These are phyloP conservation scores for Elymnias hypermnestra DNA, from an alignment of 1,140 invertebrate genomes.

Conservation along the genomic window DNA sequence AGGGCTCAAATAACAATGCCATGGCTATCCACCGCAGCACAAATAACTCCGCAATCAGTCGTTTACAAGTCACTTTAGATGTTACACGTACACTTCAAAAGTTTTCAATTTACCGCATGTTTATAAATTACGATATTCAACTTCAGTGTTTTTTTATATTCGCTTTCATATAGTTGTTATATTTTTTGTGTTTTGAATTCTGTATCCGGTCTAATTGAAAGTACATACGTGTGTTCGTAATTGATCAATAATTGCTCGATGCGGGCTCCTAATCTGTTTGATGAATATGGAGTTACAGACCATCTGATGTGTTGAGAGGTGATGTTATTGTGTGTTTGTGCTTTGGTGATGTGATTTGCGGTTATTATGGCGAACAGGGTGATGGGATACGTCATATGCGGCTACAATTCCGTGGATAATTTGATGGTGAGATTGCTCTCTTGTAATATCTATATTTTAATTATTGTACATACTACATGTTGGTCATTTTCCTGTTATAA, in stretches of 20 bases:
- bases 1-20: conserved; percentile 5
- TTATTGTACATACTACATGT: background rate
- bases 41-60: conserved; percentile 34
- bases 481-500: too few species aligned
- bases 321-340: too few species aligned
- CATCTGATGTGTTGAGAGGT: conserved; percentile 12
- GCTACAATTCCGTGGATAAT: conserved; percentile 69
- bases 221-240: too few species aligned
- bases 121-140: too few species aligned
- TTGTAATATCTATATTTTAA: background rate
- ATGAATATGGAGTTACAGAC: background rate
- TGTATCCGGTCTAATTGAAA: too few species aligned
- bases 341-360: conserved; percentile 23
- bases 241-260: too few species aligned
- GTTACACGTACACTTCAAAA: conserved; percentile 25
- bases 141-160: too few species aligned
- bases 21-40: background rate
- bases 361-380: conserved; percentile 56
- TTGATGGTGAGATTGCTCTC: conserved; percentile 61
- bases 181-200: too few species aligned
- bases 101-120: conserved; percentile 6
- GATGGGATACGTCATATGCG: conserved; percentile 70
- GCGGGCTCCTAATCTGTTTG: background rate
- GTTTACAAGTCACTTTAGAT: conserved; percentile 24
- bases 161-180: too few species aligned